Conservation (phyloP, 2,888 invertebrate genomes). For the Scrobipalpa costella region DNA sequence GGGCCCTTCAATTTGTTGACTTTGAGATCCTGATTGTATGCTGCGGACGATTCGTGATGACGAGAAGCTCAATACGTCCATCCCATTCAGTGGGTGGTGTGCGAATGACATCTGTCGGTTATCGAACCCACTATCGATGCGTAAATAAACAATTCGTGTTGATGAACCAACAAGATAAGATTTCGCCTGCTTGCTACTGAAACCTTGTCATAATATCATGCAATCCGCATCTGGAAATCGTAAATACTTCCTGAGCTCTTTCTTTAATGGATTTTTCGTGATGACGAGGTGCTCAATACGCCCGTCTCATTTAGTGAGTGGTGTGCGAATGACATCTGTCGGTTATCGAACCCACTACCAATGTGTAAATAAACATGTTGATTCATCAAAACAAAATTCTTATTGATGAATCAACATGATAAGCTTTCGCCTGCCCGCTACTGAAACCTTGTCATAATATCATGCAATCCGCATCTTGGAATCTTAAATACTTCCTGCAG, state of each 20-base stretch:
- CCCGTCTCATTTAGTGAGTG: too few relatives aligned
- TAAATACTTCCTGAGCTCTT: too few relatives aligned
- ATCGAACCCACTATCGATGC: slow-evolving; percentile 40
- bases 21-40: slow-evolving; percentile 64
- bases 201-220: too few relatives aligned
- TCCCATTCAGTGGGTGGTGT: slow-evolving; percentile 53
- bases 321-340: too few relatives aligned
- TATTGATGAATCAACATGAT: background rate
- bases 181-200: too few relatives aligned
- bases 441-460: slow-evolving; percentile 12
- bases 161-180: too few relatives aligned
- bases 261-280: too few relatives aligned
- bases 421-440: background rate
- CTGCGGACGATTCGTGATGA: slow-evolving; percentile 59
- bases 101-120: slow-evolving; percentile 53
- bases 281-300: too few relatives aligned
- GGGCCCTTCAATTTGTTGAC: slow-evolving; percentile 67
- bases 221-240: too few relatives aligned
- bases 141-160: slow-evolving; percentile 11
- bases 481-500: slow-evolving; percentile 17
- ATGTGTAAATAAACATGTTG: slow-evolving; percentile 19
- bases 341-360: slow-evolving; percentile 46
- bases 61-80: slow-evolving; percentile 48
- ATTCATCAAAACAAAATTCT: too few relatives aligned
- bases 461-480: slow-evolving; percentile 10